These are phyloP conservation scores for Bhutanitis thaidina DNA, from an alignment of 2,888 invertebrate species.

Conservation along the genomic window DNA sequence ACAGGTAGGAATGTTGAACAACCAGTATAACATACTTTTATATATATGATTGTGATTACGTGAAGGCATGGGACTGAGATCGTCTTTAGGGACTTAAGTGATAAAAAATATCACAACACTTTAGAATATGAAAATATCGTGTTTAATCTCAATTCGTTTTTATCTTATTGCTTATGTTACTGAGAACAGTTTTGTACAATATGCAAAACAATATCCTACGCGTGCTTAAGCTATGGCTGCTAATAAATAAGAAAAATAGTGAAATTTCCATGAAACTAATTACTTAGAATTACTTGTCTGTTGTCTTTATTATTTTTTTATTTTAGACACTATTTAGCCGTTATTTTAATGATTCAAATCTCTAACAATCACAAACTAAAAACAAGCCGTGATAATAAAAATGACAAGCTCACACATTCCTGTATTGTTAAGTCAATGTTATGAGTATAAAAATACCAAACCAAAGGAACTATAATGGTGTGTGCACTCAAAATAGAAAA, in stretches of 20 bases:
- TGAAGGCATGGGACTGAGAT: constrained; percentile 17
- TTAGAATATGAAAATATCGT: constrained; percentile 72
- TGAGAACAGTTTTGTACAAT: constrained; percentile 60
- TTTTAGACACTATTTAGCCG: neutral
- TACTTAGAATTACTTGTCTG: constrained; percentile 41
- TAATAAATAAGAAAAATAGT: constrained; percentile 60
- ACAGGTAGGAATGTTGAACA: constrained; percentile 8
- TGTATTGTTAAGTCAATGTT: constrained; percentile 63
- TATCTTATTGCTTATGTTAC: constrained; percentile 54
- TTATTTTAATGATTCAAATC: constrained; percentile 23
- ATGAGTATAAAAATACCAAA: constrained; percentile 70
- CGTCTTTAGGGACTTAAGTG: constrained; percentile 41
- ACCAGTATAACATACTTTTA: neutral
- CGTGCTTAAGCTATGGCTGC: constrained; percentile 57
- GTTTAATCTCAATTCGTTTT: constrained; percentile 39
- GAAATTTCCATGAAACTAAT: constrained; percentile 42
- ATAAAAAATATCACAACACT: constrained; percentile 69
- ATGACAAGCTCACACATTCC: constrained; percentile 73
- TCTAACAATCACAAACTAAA: constrained; percentile 35
- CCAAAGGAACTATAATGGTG: constrained; percentile 38
- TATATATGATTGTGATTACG: constrained; percentile 1
- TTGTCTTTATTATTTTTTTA: constrained; percentile 24
- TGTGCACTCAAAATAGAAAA: constrained; percentile 24
- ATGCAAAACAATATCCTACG: constrained; percentile 59
- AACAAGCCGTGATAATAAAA: constrained; percentile 55